Percentiles rank a stretch among this genome's conserved stretches.
Conservation (phyloP, 1,140 invertebrate genomes). For the Dendrolimus punctatus region DNA sequence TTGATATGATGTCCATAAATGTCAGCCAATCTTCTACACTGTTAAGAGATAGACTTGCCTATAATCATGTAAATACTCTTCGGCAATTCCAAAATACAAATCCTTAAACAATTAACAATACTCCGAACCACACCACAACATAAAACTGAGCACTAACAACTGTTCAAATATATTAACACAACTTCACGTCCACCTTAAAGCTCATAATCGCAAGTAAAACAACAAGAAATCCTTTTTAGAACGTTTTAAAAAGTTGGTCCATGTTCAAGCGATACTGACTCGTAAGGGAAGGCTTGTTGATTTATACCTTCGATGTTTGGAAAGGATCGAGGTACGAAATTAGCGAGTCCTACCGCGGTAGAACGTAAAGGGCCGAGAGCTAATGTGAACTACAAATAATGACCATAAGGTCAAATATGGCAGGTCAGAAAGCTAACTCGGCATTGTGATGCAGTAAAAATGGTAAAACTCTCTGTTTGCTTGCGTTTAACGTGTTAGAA, state of each 20-base stretch:
- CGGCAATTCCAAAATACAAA: no score
- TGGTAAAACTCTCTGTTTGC: constrained; percentile 11
- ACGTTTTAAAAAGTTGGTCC: background rate
- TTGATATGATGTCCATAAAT: no score
- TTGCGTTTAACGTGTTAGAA: constrained; percentile 16
- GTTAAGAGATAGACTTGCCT: no score
- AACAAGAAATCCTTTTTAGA: background rate
- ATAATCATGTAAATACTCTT: no score
- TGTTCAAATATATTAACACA: constrained; percentile 14
- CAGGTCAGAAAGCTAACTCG: constrained; percentile 1
- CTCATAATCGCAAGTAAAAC: constrained; percentile 8
- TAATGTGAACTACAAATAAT: constrained; percentile 15
- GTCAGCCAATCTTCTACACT: no score
- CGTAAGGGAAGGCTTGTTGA: constrained; percentile 18
- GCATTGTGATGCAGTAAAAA: constrained; percentile 17
- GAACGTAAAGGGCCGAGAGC: constrained; percentile 11
- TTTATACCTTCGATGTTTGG: constrained; percentile 19
- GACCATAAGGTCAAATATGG: constrained; percentile 12
- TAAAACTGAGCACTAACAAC: constrained; percentile 9
- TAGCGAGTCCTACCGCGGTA: constrained; percentile 32
- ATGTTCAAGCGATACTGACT: constrained; percentile 12
- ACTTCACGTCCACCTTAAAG: constrained; percentile 2
- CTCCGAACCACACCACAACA: no score
- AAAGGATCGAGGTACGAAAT: constrained; percentile 25
- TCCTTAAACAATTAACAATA: no score